phyloP scores from a whole-genome alignment of 2,888 invertebrate species.

The Bembecia ichneumoniformis region DNA sequence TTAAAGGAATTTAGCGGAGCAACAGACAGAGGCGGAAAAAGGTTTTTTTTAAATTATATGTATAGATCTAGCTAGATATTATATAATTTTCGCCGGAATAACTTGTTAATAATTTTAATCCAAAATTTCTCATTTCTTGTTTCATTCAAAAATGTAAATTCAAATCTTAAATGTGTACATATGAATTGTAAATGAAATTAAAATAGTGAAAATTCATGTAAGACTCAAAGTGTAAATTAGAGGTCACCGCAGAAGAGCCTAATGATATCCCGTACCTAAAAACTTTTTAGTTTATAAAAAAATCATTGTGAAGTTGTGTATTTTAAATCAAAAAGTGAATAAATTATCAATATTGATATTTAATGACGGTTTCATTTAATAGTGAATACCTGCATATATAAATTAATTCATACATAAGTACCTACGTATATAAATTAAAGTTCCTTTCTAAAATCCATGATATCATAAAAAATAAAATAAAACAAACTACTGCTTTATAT shows the following conservation, averaged over 20 bases:
- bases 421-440: neutral
- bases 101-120: no score
- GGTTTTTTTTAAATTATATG: no score
- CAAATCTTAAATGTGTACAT: slow-evolving; percentile 51
- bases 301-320: slow-evolving; percentile 71
- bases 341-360: slow-evolving; percentile 73
- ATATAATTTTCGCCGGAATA: no score
- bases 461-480: neutral
- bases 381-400: neutral
- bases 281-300: slow-evolving; percentile 67
- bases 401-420: no score
- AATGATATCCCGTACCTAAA: slow-evolving; percentile 64
- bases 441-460: neutral
- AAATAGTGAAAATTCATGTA: slow-evolving; percentile 48
- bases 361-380: slow-evolving; percentile 29
- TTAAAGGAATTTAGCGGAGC: no score
- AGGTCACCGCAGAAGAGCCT: slow-evolving; percentile 55
- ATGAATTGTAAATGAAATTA: slow-evolving; percentile 54
- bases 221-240: slow-evolving; percentile 51
- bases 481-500: no score
- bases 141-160: slow-evolving; percentile 35
- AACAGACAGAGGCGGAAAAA: no score
- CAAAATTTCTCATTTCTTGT: slow-evolving; percentile 13
- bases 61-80: no score
- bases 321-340: slow-evolving; percentile 73